Percentiles rank a stretch among this genome's conserved stretches.
These are phyloP conservation scores for Drosophila subobscura DNA, from an alignment of 1,140 invertebrate genomes.

Conservation along the genomic window DNA sequence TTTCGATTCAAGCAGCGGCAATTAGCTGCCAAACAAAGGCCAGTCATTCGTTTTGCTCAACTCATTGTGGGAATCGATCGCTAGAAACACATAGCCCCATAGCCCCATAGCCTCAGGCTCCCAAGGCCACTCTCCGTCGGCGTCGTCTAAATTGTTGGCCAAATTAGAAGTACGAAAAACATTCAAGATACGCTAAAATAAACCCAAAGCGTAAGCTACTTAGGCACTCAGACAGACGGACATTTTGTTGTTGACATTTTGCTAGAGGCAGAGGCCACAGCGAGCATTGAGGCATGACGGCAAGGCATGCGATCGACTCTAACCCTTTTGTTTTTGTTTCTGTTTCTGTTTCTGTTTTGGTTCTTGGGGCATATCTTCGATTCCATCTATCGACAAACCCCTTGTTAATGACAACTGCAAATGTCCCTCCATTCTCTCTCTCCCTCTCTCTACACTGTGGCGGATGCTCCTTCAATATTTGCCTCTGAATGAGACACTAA, in stretches of 20 bases:
- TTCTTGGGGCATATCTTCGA: constrained; percentile 2
- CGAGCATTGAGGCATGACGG: constrained; percentile 2
- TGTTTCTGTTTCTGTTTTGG: too few relatives aligned
- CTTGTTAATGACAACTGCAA: constrained; percentile 34
- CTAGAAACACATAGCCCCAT: neutral
- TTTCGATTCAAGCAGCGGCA: constrained; percentile 3
- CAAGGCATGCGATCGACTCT: constrained; percentile 5
- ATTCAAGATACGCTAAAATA: constrained; percentile 11
- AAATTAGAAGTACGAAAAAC: constrained; percentile 33
- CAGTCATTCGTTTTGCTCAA: constrained; percentile 18
- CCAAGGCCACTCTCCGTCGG: constrained; percentile 3
- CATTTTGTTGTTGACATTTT: constrained; percentile 49
- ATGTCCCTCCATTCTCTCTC: neutral
- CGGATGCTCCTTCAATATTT: constrained; percentile 58
- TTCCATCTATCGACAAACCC: constrained; percentile 4
- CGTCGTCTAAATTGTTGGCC: constrained; percentile 13
- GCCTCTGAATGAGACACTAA: constrained; percentile 68
- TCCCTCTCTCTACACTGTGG: neutral
- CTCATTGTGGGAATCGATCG: constrained; percentile 50
- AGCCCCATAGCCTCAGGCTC: neutral
- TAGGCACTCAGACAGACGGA: neutral
- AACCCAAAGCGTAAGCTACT: constrained; percentile 14
- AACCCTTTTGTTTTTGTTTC: neutral
- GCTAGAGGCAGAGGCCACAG: constrained; percentile 17
- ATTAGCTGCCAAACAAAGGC: constrained; percentile 43